Evolutionary conservation across 2,113 vertebrate species (phyloP).

Genomic region (Prochilodus magdalenae): DNA sequence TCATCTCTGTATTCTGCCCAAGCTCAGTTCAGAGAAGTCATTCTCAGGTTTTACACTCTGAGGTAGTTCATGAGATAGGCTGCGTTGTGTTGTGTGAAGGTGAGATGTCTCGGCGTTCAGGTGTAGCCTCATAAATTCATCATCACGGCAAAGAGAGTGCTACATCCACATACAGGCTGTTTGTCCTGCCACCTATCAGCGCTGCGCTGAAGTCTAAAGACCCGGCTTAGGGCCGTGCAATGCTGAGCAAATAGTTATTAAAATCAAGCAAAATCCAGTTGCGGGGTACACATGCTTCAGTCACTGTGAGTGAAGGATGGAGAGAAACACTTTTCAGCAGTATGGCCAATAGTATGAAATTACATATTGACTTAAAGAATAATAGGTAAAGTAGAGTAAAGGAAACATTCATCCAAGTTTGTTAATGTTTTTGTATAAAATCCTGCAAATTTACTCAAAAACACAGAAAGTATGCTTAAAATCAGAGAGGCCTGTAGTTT

Average conservation of each 20-base stretch:
- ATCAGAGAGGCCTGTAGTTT: too few relatives aligned
- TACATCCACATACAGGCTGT: constrained; percentile 30
- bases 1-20: constrained; percentile 9
- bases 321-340: not conserved
- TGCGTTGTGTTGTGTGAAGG: constrained; percentile 14
- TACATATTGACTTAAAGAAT: not conserved
- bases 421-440: too few relatives aligned
- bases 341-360: not conserved
- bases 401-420: not conserved
- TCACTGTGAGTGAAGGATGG: not conserved
- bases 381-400: not conserved
- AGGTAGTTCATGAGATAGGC: not conserved
- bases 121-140: constrained; percentile 51
- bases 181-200: not conserved
- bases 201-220: constrained; percentile 6
- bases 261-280: constrained; percentile 33
- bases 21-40: not conserved
- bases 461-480: too few relatives aligned
- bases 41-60: not conserved
- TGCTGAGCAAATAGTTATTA: constrained; percentile 61
- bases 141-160: constrained; percentile 35
- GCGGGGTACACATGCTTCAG: constrained; percentile 3
- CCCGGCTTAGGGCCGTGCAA: constrained; percentile 38
- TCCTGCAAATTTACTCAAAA: too few relatives aligned
- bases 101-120: not conserved